Evolutionary conservation across 1,140 invertebrate species (phyloP), one percentile per base, ranked within the genome.

Genomic region (Tetranychus cinnabarinus): DNA sequence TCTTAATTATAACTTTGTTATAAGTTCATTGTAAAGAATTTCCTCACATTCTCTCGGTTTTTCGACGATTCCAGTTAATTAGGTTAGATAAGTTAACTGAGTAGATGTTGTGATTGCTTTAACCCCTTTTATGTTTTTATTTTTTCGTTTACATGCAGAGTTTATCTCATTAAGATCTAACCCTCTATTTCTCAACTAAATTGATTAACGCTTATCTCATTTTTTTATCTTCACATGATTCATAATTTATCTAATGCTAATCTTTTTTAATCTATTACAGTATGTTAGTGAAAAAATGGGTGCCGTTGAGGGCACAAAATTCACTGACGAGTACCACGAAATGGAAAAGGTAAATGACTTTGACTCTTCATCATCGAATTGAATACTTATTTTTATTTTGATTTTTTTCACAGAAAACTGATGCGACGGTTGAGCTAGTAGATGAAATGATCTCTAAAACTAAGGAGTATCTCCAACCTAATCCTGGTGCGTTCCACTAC

Each of bases 211-310:
- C 23, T 23, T 23, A 23, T 23, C 23, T 23, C 23, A 23, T 23
- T 23, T 23, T 23, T 23, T 23, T 23, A 23, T 23, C 23, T 23
- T 23, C 23, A 23, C 23, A 23, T 23, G 23, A 23, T 23, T 23
- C 23, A 23, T 23, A 23, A 23, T 23, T 23, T 23, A 23, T 23
- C 23, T 23, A 23, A 23, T 23, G 23, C 23, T 23, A 23, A 23
- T 23, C 23, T 23, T 23, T 23, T 23, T 23, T 23, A 23, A 23
- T 23, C 23, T 23, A 15, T 52, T 52, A 63, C 78, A 98, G 91
- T 97, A 96, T 80, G 84, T 99, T 79, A 97, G 88, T 70, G 95
- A 99, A 78, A 97, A 98, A 76, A 97, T 99, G 82, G 96, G 95
- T 47, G 92, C 93, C 71, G 95, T 92, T 55, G 95, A 98, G 77